A percentile compares a stretch with the other conserved stretches of the same genome.
phyloP scores from a whole-genome alignment of 1,140 invertebrate species.

The Lordiphosa mommai region DNA sequence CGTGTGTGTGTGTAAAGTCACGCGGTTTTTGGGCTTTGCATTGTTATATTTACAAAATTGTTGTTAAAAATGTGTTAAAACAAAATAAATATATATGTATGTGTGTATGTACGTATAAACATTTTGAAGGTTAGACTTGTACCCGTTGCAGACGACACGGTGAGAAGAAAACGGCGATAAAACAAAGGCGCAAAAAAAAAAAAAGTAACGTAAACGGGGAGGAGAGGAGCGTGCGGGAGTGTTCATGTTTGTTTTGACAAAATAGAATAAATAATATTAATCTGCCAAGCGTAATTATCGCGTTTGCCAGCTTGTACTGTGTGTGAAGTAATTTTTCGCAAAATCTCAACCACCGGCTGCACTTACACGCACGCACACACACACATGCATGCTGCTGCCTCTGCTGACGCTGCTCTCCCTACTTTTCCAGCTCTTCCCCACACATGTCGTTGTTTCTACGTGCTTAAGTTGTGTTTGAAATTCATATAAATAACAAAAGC shows the following conservation, averaged over 20 bases:
- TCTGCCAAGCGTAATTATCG: constrained; percentile 11
- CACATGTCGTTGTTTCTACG: constrained; percentile 58
- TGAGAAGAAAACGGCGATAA: constrained; percentile 35
- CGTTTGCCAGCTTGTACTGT: constrained; percentile 8
- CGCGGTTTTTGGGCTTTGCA: constrained; percentile 41
- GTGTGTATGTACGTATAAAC: constrained; percentile 20
- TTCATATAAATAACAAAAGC: constrained; percentile 33
- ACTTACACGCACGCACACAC: constrained; percentile 23
- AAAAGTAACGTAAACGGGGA: constrained; percentile 8
- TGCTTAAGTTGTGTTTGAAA: constrained; percentile 66
- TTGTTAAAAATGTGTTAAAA: constrained; percentile 10
- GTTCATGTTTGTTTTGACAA: constrained; percentile 37
- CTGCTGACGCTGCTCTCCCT: constrained; percentile 19
- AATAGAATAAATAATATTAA: constrained; percentile 45
- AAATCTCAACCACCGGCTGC: constrained; percentile 45
- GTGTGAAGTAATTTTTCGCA: constrained; percentile 46
- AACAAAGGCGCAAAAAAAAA: constrained; percentile 38
- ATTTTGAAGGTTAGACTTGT: constrained; percentile 47
- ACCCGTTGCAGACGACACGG: constrained; percentile 3
- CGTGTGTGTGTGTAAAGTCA: constrained; percentile 11
- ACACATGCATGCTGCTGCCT: constrained; percentile 29
- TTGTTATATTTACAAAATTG: constrained; percentile 25
- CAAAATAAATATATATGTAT: constrained; percentile 22
- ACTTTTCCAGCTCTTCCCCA: constrained; percentile 59
- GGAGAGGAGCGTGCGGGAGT: constrained; percentile 4